Evolutionary conservation across 2,888 invertebrate species (phyloP).

Genomic region (Melangyna quadrimaculata): DNA sequence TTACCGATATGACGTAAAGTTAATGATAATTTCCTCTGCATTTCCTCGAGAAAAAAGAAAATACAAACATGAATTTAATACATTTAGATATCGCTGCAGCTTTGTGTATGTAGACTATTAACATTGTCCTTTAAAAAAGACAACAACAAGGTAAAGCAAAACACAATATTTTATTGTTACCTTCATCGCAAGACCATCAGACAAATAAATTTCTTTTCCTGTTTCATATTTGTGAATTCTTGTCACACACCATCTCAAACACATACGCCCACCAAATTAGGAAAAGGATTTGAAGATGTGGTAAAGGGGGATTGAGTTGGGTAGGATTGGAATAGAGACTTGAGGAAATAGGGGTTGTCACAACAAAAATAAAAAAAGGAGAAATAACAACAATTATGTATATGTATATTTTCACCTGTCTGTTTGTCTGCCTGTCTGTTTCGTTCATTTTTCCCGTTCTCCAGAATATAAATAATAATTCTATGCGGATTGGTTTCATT

Average conservation of each 20-base stretch:
- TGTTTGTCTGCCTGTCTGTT: constrained; percentile 62
- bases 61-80: constrained; percentile 65
- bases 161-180: constrained; percentile 57
- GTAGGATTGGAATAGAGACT: neutral
- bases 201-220: constrained; percentile 72
- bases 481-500: constrained; percentile 71
- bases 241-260: constrained; percentile 66
- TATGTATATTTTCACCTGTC: constrained; percentile 69
- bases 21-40: constrained; percentile 22
- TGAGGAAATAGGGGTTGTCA: constrained; percentile 32
- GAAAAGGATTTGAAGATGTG: constrained; percentile 52
- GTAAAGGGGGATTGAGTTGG: neutral
- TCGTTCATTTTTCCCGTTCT: constrained; percentile 54
- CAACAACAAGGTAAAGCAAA: constrained; percentile 11
- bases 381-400: constrained; percentile 65
- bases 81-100: neutral
- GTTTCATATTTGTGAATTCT: constrained; percentile 69
- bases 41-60: constrained; percentile 10
- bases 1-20: constrained; percentile 57
- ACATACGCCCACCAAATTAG: constrained; percentile 61
- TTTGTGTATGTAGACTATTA: constrained; percentile 36
- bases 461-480: constrained; percentile 66
- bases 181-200: constrained; percentile 64
- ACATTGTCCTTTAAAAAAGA: constrained; percentile 52
- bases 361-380: constrained; percentile 34